phyloP scores from a whole-genome alignment of 2,797 vertebrate species.

The Rallus crepitans region DNA sequence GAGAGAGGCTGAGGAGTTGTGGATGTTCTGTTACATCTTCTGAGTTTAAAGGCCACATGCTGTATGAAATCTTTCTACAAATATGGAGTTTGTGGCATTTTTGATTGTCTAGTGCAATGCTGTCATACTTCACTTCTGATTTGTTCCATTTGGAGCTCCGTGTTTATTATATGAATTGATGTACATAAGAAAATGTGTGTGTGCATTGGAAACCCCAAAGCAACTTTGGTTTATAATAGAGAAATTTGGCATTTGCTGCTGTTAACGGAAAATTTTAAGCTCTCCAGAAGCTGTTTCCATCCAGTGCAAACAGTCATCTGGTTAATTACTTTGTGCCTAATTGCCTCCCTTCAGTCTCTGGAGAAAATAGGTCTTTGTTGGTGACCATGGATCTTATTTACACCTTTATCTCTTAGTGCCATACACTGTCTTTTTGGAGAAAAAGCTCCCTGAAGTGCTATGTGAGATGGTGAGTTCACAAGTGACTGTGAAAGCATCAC shows the following conservation, averaged over 20 bases:
- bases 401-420: not conserved
- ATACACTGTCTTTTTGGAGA: not conserved
- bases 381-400: not conserved
- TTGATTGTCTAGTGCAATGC: not conserved
- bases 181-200: not conserved
- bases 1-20: not conserved
- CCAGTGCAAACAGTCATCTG: not conserved
- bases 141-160: not conserved
- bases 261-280: not conserved
- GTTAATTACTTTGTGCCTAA: not conserved
- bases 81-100: not conserved
- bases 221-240: not conserved
- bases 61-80: not conserved
- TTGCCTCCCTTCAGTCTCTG: fast-evolving
- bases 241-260: not conserved
- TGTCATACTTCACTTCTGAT: not conserved
- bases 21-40: not conserved
- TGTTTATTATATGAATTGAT: not conserved
- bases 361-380: not conserved
- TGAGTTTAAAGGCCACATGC: not conserved
- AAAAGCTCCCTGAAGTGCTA: not conserved
- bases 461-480: not conserved
- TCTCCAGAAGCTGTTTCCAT: not conserved
- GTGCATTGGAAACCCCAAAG: not conserved
- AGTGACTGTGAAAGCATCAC: fast-evolving